Conservation (phyloP, 2,888 invertebrate genomes). For the Apeira syringaria region DNA sequence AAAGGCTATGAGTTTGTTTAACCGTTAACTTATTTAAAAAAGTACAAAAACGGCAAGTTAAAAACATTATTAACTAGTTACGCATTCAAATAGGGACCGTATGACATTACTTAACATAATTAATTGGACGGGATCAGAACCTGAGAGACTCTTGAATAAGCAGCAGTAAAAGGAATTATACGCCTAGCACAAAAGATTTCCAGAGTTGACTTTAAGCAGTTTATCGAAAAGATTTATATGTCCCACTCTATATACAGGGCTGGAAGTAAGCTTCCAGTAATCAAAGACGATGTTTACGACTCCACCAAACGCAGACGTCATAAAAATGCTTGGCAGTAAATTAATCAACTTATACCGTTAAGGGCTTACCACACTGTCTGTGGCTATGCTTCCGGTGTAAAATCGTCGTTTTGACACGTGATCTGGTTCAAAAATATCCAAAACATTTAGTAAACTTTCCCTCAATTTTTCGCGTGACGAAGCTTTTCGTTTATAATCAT, state of each 20-base stretch:
- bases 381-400: slow-evolving; percentile 13
- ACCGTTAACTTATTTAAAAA: too few relatives aligned
- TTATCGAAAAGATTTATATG: slow-evolving; percentile 19
- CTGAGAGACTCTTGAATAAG: too few relatives aligned
- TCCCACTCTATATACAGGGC: slow-evolving; percentile 20
- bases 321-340: slow-evolving; percentile 31
- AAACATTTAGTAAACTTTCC: too few relatives aligned
- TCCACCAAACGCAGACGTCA: slow-evolving; percentile 31
- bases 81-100: too few relatives aligned
- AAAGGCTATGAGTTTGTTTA: too few relatives aligned
- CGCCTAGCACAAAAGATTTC: slow-evolving; percentile 7
- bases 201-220: slow-evolving; percentile 12
- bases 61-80: too few relatives aligned
- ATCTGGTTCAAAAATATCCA: too few relatives aligned
- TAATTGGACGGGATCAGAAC: too few relatives aligned
- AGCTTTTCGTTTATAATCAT: too few relatives aligned
- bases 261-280: slow-evolving; percentile 31
- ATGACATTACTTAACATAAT: too few relatives aligned
- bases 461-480: too few relatives aligned
- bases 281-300: slow-evolving; percentile 32
- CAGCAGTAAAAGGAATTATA: slow-evolving; percentile 5
- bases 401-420: background rate
- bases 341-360: slow-evolving; percentile 31
- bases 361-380: slow-evolving; percentile 30
- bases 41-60: too few relatives aligned